Conservation (phyloP, 2,888 invertebrate species). For the Drosophila vallismaia region DNA sequence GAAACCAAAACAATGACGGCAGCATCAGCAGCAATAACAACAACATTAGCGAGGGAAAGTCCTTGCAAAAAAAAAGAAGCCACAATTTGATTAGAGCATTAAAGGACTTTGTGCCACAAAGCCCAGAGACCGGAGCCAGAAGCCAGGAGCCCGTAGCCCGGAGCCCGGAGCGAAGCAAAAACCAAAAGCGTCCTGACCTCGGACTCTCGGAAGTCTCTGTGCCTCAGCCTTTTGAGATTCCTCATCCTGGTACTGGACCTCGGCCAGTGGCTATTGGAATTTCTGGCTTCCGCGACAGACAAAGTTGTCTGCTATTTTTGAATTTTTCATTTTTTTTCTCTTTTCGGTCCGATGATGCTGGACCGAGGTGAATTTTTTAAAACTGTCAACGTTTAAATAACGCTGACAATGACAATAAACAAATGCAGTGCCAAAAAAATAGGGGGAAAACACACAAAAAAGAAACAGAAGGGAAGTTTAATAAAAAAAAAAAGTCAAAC, state of each 20-base stretch:
- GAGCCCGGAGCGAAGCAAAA: background rate
- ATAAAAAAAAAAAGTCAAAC: constrained; percentile 26
- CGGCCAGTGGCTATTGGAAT: constrained; percentile 11
- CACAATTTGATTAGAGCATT: constrained; percentile 79
- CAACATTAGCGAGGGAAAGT: constrained; percentile 45
- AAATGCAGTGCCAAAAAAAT: constrained; percentile 58
- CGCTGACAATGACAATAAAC: constrained; percentile 77
- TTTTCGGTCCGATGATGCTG: constrained; percentile 10
- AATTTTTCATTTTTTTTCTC: constrained; percentile 40
- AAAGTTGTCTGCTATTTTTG: constrained; percentile 41
- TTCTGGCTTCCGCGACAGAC: constrained; percentile 26
- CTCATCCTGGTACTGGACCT: constrained; percentile 7
- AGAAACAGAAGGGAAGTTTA: constrained; percentile 24
- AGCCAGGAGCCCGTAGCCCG: background rate
- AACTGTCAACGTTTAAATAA: constrained; percentile 78
- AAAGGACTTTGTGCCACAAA: constrained; percentile 75
- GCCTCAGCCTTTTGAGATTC: constrained; percentile 17
- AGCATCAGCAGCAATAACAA: constrained; percentile 43
- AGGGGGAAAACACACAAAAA: constrained; percentile 16
- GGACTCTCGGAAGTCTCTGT: constrained; percentile 27
- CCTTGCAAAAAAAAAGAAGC: constrained; percentile 64
- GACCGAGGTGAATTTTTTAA: constrained; percentile 36
- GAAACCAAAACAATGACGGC: constrained; percentile 76
- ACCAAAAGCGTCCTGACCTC: constrained; percentile 48
- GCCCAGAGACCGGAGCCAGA: constrained; percentile 39